Conservation (phyloP, 2,797 vertebrate species). For the Parauchenoglanis punctatus region DNA sequence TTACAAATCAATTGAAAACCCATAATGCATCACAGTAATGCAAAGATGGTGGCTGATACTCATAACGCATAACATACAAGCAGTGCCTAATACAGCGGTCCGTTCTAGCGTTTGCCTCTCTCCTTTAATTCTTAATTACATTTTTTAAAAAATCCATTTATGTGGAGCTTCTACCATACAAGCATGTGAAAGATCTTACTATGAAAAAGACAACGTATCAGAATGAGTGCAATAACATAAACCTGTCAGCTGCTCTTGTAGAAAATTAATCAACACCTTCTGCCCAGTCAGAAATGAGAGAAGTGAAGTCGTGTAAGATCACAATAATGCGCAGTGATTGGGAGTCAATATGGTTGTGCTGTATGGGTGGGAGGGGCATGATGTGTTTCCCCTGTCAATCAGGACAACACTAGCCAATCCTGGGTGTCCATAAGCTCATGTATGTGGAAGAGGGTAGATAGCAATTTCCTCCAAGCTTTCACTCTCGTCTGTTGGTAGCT, state of each 20-base stretch:
- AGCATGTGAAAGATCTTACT: not conserved
- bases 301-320: not conserved
- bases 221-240: no score
- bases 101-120: not conserved
- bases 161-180: not conserved
- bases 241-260: not conserved
- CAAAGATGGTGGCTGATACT: not conserved
- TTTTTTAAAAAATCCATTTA: not conserved
- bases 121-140: not conserved
- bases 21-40: not conserved
- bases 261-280: not conserved
- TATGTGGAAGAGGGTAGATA: not conserved
- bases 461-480: not conserved
- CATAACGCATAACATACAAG: not conserved
- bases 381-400: not conserved
- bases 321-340: not conserved
- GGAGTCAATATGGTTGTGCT: not conserved
- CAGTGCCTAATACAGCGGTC: not conserved
- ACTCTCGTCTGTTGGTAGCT: not conserved
- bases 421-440: not conserved
- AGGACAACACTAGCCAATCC: no score
- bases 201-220: not conserved
- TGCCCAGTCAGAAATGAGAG: not conserved
- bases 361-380: not conserved
- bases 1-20: not conserved